These are phyloP conservation scores for Antheraea yamamai DNA, from an alignment of 2,888 invertebrate species.

Conservation along the genomic window DNA sequence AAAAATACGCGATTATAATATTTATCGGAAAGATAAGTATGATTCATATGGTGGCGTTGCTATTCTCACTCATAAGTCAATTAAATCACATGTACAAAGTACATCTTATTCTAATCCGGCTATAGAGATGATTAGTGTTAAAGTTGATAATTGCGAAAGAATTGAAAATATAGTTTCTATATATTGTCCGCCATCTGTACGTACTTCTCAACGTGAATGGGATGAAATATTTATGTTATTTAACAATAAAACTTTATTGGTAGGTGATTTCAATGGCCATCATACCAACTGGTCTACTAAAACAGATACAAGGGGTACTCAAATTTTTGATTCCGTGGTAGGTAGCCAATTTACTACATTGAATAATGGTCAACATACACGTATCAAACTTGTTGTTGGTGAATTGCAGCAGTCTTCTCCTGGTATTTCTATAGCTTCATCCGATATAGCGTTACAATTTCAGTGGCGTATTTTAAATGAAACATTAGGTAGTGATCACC, in stretches of 20 bases:
- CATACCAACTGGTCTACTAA: conserved; percentile 31
- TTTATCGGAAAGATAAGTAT: conserved; percentile 11
- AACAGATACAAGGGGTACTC: conserved; percentile 27
- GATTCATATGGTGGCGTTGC: conserved; percentile 32
- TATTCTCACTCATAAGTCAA: conserved; percentile 33
- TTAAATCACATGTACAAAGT: conserved; percentile 17
- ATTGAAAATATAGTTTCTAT: conserved; percentile 17
- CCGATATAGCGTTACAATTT: conserved; percentile 28
- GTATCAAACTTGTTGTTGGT: conserved; percentile 24
- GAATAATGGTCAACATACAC: conserved; percentile 29
- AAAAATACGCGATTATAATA: background rate
- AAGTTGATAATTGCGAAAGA: conserved; percentile 11
- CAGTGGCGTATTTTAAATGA: conserved; percentile 28
- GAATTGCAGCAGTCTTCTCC: conserved; percentile 28
- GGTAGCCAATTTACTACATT: conserved; percentile 26
- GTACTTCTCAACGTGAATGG: conserved; percentile 17
- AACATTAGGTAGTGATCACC: conserved; percentile 29
- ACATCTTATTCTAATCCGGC: background rate
- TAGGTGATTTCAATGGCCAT: conserved; percentile 31
- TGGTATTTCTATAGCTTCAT: conserved; percentile 23
- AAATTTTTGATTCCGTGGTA: conserved; percentile 26
- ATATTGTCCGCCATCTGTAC: conserved; percentile 17
- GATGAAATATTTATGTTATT: conserved; percentile 11
- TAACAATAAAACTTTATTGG: conserved; percentile 17
- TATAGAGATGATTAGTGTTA: conserved; percentile 16